A percentile compares a stretch with the other conserved stretches of the same genome.
Conservation (phyloP, 2,113 vertebrate genomes). For the Psammodynastes pulverulentus region DNA sequence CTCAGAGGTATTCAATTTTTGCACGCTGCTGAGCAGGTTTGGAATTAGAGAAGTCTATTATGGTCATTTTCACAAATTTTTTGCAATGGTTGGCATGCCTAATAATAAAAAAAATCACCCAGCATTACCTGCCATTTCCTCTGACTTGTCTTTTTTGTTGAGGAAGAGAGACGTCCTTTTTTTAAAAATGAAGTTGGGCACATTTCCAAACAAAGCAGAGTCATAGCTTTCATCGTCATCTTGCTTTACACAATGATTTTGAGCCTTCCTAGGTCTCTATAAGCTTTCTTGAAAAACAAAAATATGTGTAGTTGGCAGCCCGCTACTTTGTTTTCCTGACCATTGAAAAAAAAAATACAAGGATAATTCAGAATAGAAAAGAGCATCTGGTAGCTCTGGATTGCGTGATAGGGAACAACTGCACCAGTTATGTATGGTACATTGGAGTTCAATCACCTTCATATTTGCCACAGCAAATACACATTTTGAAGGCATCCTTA, state of each 20-base stretch:
- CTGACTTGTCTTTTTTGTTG: not conserved
- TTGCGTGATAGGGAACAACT: not conserved
- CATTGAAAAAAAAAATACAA: not conserved
- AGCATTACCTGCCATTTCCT: not conserved
- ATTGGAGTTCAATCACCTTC: not conserved
- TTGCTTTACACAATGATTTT: not conserved
- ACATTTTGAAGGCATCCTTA: not conserved
- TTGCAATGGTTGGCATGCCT: not conserved
- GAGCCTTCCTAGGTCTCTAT: not conserved
- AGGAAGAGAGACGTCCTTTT: not conserved
- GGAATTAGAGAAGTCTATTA: not conserved
- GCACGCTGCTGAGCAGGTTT: not conserved
- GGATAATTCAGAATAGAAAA: not conserved
- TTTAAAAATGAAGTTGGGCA: not conserved
- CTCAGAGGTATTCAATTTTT: not conserved
- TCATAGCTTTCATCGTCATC: not conserved
- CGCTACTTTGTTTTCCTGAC: not conserved
- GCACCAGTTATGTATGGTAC: not conserved
- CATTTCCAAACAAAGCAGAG: not conserved
- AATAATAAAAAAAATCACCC: not conserved
- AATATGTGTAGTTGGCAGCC: not conserved
- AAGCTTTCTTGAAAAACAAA: not conserved
- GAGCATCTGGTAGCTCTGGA: not conserved
- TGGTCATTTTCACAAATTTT: not conserved
- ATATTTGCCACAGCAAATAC: not conserved